These are phyloP conservation scores for Sarcophaga rosellei DNA, from an alignment of 2,888 invertebrate species.

Conservation along the genomic window DNA sequence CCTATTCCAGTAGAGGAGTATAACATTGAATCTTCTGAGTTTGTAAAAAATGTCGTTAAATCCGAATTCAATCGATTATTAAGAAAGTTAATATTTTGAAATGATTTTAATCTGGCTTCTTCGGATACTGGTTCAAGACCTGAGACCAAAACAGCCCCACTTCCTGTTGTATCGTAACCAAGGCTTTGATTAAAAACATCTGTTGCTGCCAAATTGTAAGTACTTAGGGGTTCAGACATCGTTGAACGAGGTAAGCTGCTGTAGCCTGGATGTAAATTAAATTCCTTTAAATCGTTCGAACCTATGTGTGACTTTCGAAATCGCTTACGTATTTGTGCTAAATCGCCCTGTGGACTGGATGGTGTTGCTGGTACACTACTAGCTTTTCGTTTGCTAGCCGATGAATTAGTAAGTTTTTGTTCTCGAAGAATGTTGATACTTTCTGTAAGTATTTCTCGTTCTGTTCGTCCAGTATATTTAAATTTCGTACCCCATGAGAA, in stretches of 20 bases:
- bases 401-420: slow-evolving; percentile 84
- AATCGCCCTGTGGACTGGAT: slow-evolving; percentile 86
- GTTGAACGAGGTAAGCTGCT: slow-evolving; percentile 92
- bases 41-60: slow-evolving; percentile 86
- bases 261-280: slow-evolving; percentile 84
- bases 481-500: slow-evolving; percentile 98
- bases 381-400: slow-evolving; percentile 87
- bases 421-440: slow-evolving; percentile 86
- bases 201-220: slow-evolving; percentile 79
- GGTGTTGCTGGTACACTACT: slow-evolving; percentile 94
- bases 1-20: slow-evolving; percentile 91
- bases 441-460: slow-evolving; percentile 94
- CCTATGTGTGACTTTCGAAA: slow-evolving; percentile 73
- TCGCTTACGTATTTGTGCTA: slow-evolving; percentile 83
- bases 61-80: slow-evolving; percentile 64
- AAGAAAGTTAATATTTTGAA: slow-evolving; percentile 73
- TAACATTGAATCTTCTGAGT: slow-evolving; percentile 86
- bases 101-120: slow-evolving; percentile 82
- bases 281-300: slow-evolving; percentile 63
- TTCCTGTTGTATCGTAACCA: slow-evolving; percentile 68
- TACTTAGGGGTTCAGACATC: slow-evolving; percentile 87
- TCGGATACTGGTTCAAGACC: slow-evolving; percentile 87
- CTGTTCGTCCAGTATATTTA: slow-evolving; percentile 95
- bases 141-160: slow-evolving; percentile 72
- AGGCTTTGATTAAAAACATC: slow-evolving; percentile 81